A percentile compares a stretch with the other conserved stretches of the same genome.
Evolutionary conservation across 2,888 invertebrate species (phyloP).

Genomic region (Limnephilus marmoratus): DNA sequence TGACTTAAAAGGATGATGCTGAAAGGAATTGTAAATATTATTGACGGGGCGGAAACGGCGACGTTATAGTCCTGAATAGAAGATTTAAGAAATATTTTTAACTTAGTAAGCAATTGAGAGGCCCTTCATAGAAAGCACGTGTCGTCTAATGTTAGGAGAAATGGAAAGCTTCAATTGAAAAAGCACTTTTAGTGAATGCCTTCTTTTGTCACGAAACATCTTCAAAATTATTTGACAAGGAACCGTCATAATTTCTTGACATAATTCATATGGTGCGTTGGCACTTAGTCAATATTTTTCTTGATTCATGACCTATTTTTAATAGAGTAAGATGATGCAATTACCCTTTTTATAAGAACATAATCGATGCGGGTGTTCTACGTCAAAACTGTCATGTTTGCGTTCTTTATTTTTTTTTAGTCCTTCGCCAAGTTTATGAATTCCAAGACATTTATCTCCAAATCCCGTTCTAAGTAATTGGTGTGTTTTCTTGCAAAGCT

Average conservation of each 20-base stretch:
- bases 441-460: not conserved
- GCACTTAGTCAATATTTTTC: not conserved
- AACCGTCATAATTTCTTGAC: not conserved
- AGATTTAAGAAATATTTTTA: not conserved
- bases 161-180: not conserved
- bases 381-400: constrained; percentile 13
- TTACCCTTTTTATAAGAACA: not conserved
- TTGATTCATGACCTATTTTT: not conserved
- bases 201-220: not conserved
- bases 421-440: constrained; percentile 6
- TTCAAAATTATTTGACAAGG: not conserved
- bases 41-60: constrained; percentile 44
- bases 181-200: not conserved
- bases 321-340: not conserved
- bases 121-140: not conserved
- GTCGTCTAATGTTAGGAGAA: not conserved
- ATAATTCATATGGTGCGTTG: not conserved
- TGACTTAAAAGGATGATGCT: constrained; percentile 28
- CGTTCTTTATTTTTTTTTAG: not conserved
- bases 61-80: constrained; percentile 10
- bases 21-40: constrained; percentile 49
- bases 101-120: not conserved
- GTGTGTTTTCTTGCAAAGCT: not conserved
- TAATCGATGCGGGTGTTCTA: constrained; percentile 2
- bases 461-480: not conserved